Conservation (phyloP, 2,113 vertebrate species). For the Anguilla japonica region DNA sequence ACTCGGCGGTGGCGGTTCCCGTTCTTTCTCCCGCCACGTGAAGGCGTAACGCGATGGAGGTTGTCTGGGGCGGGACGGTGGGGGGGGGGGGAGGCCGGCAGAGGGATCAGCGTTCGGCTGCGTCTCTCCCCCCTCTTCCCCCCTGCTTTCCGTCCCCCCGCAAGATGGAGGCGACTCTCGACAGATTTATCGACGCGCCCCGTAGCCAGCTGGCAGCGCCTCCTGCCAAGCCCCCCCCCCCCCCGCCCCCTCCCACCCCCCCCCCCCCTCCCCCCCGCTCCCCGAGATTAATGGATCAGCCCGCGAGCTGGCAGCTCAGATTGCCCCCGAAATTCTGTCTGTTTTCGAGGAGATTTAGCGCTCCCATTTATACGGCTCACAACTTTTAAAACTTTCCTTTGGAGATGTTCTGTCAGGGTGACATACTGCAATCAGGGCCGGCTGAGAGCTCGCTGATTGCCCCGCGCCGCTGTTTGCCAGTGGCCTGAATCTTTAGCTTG, state of each 20-base stretch:
- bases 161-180: slow-evolving; percentile 43
- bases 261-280: not conserved
- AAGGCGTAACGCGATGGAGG: not conserved
- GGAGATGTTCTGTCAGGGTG: not conserved
- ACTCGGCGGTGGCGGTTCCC: not conserved
- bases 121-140: slow-evolving; percentile 37
- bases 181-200: slow-evolving; percentile 64
- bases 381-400: slow-evolving; percentile 47
- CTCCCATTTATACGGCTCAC: slow-evolving; percentile 37
- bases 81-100: no score
- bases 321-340: slow-evolving; percentile 60
- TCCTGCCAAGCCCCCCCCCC: slow-evolving; percentile 25
- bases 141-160: slow-evolving; percentile 45
- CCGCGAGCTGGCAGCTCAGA: slow-evolving; percentile 60
- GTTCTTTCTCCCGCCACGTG: not conserved
- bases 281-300: slow-evolving; percentile 60
- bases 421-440: not conserved
- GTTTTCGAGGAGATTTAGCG: slow-evolving; percentile 60
- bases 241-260: not conserved
- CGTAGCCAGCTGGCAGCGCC: slow-evolving; percentile 61
- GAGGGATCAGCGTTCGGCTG: slow-evolving; percentile 18
- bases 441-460: not conserved
- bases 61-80: not conserved
- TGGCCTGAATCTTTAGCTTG: not conserved
- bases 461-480: not conserved